A percentile compares a stretch with the other conserved stretches of the same genome.
Conservation (phyloP, 1,140 invertebrate genomes). For the Euwallacea similis region DNA sequence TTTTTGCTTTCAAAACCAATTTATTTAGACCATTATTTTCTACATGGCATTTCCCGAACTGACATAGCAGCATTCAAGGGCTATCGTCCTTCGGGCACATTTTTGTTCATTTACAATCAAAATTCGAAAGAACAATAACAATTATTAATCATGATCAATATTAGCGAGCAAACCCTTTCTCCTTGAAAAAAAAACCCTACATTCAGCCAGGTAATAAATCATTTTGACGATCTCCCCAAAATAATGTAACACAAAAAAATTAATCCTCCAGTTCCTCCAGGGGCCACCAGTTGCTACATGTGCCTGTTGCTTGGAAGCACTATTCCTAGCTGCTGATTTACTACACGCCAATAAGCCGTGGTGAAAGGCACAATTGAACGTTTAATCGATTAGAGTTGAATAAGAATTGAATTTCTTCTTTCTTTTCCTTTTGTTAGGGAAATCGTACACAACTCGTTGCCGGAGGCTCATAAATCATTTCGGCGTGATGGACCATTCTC, state of each 20-base stretch:
- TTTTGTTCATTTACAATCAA: too few species aligned
- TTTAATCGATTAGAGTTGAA: conserved; percentile 43
- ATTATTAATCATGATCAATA: too few species aligned
- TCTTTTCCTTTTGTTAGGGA: conserved; percentile 35
- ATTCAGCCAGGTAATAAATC: background rate
- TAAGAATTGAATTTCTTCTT: conserved; percentile 40
- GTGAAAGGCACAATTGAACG: conserved; percentile 41
- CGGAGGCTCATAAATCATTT: conserved; percentile 31
- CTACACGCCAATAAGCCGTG: conserved; percentile 43
- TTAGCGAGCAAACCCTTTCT: too few species aligned
- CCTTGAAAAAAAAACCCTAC: too few species aligned
- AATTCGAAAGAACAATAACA: too few species aligned
- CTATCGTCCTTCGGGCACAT: too few species aligned
- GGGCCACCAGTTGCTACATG: conserved; percentile 36
- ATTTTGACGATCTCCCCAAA: background rate
- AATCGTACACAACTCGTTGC: conserved; percentile 35
- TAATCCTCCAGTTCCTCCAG: conserved; percentile 11
- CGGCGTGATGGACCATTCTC: conserved; percentile 2
- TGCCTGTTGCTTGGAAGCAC: conserved; percentile 39
- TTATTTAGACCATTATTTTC: too few species aligned
- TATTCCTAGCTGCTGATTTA: conserved; percentile 41
- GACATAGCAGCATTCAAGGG: too few species aligned
- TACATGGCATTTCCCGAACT: too few species aligned
- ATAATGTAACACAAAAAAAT: conserved; percentile 6
- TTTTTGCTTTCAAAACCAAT: too few species aligned